phyloP scores from a whole-genome alignment of 2,113 vertebrate genomes.

The Hydropotes inermis region DNA sequence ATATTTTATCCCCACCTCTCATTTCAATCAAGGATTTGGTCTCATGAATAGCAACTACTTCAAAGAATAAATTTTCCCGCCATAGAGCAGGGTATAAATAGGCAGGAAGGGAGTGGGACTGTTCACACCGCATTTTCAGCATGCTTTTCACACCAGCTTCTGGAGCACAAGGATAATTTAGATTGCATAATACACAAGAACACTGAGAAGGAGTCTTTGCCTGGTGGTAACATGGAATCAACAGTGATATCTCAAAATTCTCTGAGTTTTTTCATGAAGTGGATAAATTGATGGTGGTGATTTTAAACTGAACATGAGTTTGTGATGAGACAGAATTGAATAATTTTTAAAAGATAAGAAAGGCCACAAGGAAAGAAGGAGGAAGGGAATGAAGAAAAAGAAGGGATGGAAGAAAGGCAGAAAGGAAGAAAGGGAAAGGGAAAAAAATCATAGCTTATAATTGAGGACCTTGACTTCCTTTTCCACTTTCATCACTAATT shows the following conservation, averaged over 20 bases:
- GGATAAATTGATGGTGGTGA: background rate
- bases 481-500: background rate
- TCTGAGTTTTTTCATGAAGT: background rate
- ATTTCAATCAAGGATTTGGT: background rate
- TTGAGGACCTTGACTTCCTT: background rate
- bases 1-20: background rate
- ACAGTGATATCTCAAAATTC: background rate
- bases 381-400: background rate
- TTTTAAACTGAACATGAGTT: background rate
- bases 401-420: fast-evolving
- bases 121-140: background rate
- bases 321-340: background rate
- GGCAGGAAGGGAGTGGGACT: too few species aligned
- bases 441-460: background rate
- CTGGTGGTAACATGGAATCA: background rate
- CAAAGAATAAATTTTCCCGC: background rate
- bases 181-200: background rate
- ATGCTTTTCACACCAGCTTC: background rate
- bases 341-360: background rate
- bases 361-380: background rate
- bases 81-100: background rate
- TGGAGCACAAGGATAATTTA: background rate
- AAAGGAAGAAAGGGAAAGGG: background rate
- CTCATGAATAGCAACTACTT: background rate
- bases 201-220: background rate